Conservation (phyloP, 2,888 invertebrate species). For the Rhyacophila evoluta region DNA sequence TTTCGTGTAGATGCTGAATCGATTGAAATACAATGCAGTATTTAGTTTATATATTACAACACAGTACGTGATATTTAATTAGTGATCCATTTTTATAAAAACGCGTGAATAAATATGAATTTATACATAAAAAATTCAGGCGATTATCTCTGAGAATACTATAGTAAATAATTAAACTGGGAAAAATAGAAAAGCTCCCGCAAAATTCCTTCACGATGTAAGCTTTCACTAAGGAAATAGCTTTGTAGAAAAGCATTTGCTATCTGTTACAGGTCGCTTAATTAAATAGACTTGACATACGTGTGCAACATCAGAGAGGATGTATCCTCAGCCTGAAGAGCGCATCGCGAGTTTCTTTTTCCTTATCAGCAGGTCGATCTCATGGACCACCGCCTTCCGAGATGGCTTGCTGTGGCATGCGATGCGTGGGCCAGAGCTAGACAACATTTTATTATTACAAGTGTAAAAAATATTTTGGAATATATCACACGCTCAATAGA, state of each 20-base stretch:
- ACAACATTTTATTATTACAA: not conserved
- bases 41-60: too few species aligned
- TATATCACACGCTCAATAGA: too few species aligned
- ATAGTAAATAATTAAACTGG: too few species aligned
- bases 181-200: too few species aligned
- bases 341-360: not conserved
- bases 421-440: not conserved
- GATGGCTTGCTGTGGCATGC: not conserved
- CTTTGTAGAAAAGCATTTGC: not conserved
- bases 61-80: too few species aligned
- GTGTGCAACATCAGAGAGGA: constrained; percentile 2
- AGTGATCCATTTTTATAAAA: too few species aligned
- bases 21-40: too few species aligned
- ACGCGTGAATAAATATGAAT: too few species aligned
- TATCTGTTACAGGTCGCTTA: not conserved
- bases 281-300: constrained; percentile 13
- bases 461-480: too few species aligned
- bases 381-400: not conserved
- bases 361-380: not conserved
- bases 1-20: too few species aligned
- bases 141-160: too few species aligned
- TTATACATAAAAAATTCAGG: too few species aligned
- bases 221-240: not conserved
- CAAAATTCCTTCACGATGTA: not conserved
- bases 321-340: not conserved